These are phyloP conservation scores for Lutjanus argentimaculatus DNA, from an alignment of 2,797 vertebrate genomes.

Conservation along the genomic window DNA sequence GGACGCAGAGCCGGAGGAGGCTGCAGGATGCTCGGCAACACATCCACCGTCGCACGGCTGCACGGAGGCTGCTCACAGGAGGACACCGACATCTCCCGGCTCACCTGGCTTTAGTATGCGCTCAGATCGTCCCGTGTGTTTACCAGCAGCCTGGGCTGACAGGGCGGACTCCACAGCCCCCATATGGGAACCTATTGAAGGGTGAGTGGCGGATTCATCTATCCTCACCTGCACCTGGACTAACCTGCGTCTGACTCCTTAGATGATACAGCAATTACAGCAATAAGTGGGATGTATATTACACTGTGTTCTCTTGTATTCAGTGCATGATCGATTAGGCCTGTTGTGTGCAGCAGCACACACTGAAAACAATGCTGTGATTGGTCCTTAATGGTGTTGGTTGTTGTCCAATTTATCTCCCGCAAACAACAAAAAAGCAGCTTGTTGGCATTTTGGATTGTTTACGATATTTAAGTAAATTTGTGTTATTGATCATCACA, in stretches of 20 bases:
- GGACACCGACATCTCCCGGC: constrained; percentile 17
- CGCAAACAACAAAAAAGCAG: background rate
- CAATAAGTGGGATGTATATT: background rate
- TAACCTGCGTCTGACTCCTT: background rate
- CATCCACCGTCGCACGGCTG: constrained; percentile 47
- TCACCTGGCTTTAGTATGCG: constrained; percentile 59
- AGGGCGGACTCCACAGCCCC: constrained; percentile 59
- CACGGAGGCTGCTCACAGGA: constrained; percentile 37
- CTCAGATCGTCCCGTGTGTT: constrained; percentile 24
- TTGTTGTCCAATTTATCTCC: constrained; percentile 15
- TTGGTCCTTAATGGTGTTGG: constrained; percentile 2
- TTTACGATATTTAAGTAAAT: background rate
- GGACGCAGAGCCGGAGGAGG: constrained; percentile 70
- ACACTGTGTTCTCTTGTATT: background rate
- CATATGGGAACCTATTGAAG: constrained; percentile 68
- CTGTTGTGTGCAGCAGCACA: constrained; percentile 41
- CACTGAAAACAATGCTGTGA: constrained; percentile 39
- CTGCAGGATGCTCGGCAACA: constrained; percentile 66
- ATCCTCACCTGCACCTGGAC: constrained; percentile 39
- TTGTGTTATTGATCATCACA: constrained; percentile 50
- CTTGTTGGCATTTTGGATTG: background rate
- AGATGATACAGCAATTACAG: background rate
- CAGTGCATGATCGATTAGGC: constrained; percentile 20
- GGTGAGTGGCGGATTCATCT: constrained; percentile 76
- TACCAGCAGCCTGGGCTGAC: constrained; percentile 50